Percentiles rank a stretch among this genome's conserved stretches.
phyloP scores from a whole-genome alignment of 1,140 invertebrate species.

The Lepidurus couesii region DNA sequence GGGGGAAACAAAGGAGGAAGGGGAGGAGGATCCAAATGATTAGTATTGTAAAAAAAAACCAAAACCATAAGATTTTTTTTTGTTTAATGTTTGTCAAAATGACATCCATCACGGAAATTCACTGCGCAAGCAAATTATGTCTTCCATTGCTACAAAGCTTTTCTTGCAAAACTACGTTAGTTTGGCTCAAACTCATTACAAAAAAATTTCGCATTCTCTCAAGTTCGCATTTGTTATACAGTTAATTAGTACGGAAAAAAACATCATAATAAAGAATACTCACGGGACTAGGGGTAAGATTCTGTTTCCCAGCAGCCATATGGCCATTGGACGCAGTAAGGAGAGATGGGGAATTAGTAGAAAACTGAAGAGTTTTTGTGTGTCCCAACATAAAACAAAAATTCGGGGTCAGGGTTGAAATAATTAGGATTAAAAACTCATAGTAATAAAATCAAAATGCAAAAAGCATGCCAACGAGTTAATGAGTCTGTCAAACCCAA shows the following conservation, averaged over 20 bases:
- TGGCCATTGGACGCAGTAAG: slow-evolving; percentile 20
- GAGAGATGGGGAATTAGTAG: slow-evolving; percentile 21
- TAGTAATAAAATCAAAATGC: not conserved
- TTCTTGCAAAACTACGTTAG: not conserved
- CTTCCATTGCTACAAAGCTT: not conserved
- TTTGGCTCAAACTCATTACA: not conserved
- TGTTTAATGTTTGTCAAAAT: slow-evolving; percentile 2
- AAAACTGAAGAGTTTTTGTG: slow-evolving; percentile 18
- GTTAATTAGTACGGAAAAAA: not conserved
- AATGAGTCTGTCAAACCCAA: slow-evolving; percentile 23
- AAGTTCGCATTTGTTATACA: not conserved
- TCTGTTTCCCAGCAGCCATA: slow-evolving; percentile 21
- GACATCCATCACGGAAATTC: not conserved
- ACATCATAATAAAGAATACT: slow-evolving; percentile 6
- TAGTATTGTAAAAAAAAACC: slow-evolving; percentile 26
- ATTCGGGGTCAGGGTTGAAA: slow-evolving; percentile 3
- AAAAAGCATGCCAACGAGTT: not conserved
- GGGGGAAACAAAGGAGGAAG: not conserved
- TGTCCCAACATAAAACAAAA: slow-evolving; percentile 18
- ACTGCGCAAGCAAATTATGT: slow-evolving; percentile 19
- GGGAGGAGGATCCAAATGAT: not conserved
- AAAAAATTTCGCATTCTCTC: not conserved
- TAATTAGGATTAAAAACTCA: slow-evolving; percentile 20
- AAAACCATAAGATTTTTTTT: not conserved
- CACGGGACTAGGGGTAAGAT: slow-evolving; percentile 14